These are phyloP conservation scores for Martes martes DNA, from an alignment of 2,113 vertebrate species.

Conservation along the genomic window DNA sequence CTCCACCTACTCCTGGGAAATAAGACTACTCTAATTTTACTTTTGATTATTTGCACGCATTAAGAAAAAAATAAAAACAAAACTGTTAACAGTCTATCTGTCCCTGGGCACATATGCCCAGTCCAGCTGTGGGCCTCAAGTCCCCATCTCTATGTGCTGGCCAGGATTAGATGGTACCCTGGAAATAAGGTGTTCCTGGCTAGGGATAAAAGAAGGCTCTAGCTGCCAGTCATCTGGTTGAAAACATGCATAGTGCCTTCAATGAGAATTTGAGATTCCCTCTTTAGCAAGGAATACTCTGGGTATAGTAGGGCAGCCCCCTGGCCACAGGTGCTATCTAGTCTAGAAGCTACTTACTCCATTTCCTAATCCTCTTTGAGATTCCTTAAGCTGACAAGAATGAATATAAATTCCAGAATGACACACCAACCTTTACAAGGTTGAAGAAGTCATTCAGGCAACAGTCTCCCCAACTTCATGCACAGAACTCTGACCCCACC, in stretches of 20 bases:
- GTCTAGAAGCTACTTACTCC: constrained; percentile 62
- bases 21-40: neutral
- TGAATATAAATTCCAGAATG: constrained; percentile 68
- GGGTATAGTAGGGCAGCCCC: neutral
- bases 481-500: constrained; percentile 66
- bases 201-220: constrained; percentile 32
- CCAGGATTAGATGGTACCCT: constrained; percentile 43
- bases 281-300: neutral
- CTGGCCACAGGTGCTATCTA: neutral
- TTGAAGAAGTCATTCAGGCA: constrained; percentile 75
- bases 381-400: constrained; percentile 52
- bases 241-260: neutral
- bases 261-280: neutral
- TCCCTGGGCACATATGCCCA: neutral
- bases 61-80: constrained; percentile 30
- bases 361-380: constrained; percentile 48
- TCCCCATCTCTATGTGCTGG: neutral
- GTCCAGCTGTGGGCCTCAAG: neutral
- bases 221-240: constrained; percentile 13
- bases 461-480: constrained; percentile 62
- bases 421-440: constrained; percentile 68
- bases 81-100: neutral
- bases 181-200: constrained; percentile 42
- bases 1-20: constrained; percentile 20
- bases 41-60: neutral